Evolutionary conservation across 2,113 vertebrate genomes (phyloP), one percentile per base, ranked within the genome.

Genomic region (Corydoras maculifer): DNA sequence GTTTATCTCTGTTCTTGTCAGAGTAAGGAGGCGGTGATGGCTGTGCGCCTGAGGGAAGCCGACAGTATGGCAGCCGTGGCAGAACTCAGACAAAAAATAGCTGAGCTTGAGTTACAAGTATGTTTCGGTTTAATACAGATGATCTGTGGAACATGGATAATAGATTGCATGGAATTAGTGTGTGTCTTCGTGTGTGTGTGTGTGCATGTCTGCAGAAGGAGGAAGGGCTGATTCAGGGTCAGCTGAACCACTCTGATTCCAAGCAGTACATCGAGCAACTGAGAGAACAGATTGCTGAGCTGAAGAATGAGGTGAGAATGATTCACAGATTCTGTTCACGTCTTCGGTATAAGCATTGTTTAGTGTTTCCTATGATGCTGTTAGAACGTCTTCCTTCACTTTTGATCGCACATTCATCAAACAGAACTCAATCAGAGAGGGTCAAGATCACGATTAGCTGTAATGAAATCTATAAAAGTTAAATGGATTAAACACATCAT

Each of bases 1-100:
- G 6, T 59, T 25, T 66, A 10, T 14, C 12, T 5, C 9, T 12
- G 1, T 68, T 8, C 61, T 58, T 51, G 60, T 59, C 77, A 97
- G 95, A 94, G 89, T 84, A 98, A 97, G 86, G 94, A 98, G 83
- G 93, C 95, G 69, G 93, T 96, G 86, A 96, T 98, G 94, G 93
- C 92, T 0, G 93, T 91, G 58, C 87, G 94, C 8, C 88, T 98
- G 77, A 87, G 94, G 67, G 95, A 97, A 81, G 93, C 95, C 0
- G 95, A 98, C 86, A 95, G 91, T 76, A 94, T 98, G 92, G 93
- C 95, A 0, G 90, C 91, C 0, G 86, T 95, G 83, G 95, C 95
- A 6, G 95, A 98, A 80, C 92, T 98, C 85, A 84, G 94, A 60
- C 95, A 98, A 86, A 90, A 87, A 76, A 89, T 96, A 0, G 92